phyloP scores from a whole-genome alignment of 2,888 invertebrate genomes.

The Morpho deidamia region DNA sequence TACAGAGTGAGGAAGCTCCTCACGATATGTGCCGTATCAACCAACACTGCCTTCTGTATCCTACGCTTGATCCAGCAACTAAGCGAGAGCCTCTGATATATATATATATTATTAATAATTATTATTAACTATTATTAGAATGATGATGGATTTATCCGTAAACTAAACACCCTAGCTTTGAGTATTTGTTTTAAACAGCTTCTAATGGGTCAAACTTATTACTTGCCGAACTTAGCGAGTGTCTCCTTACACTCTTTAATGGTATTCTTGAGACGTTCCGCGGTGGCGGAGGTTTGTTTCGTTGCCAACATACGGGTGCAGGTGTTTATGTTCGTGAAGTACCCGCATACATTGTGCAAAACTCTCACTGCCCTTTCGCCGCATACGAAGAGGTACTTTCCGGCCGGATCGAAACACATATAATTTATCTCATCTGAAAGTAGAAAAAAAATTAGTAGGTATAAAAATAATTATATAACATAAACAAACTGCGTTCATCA shows the following conservation, averaged over 20 bases:
- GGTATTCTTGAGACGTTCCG: constrained; percentile 84
- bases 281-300: constrained; percentile 84
- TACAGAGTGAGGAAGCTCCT: too few species aligned
- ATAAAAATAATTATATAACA: too few species aligned
- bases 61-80: too few species aligned
- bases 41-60: too few species aligned
- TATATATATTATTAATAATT: too few species aligned
- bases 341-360: constrained; percentile 83
- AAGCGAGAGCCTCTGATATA: too few species aligned
- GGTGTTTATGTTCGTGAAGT: constrained; percentile 55
- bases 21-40: too few species aligned
- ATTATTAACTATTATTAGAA: too few species aligned
- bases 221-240: constrained; percentile 59
- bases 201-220: constrained; percentile 8
- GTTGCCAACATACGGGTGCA: constrained; percentile 68
- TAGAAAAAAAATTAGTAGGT: constrained; percentile 10
- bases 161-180: too few species aligned
- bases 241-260: constrained; percentile 79
- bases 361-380: constrained; percentile 88
- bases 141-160: too few species aligned
- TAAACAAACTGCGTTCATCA: too few species aligned
- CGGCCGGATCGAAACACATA: constrained; percentile 86
- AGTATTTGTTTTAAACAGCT: too few species aligned
- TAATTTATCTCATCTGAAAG: constrained; percentile 82
- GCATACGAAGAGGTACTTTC: constrained; percentile 84